Percentiles rank a stretch among this genome's conserved stretches.
Evolutionary conservation across 2,888 invertebrate genomes (phyloP).

Genomic region (Erpobdella octoculata): DNA sequence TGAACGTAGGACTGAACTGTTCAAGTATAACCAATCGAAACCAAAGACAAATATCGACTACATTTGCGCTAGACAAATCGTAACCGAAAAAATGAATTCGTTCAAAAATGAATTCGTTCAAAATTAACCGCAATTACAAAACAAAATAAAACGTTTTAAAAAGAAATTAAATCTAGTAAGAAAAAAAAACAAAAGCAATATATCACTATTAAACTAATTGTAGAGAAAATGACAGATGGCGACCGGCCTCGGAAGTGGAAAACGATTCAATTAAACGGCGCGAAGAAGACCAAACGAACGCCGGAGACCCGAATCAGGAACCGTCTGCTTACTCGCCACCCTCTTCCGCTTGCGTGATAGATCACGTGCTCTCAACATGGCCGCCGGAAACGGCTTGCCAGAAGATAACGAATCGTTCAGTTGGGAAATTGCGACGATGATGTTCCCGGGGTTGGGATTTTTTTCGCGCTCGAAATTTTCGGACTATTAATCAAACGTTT

Average conservation of each 20-base stretch:
- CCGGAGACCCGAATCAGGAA: not conserved
- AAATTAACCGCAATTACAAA: not conserved
- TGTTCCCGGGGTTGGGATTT: not conserved
- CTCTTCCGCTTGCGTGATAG: conserved; percentile 3
- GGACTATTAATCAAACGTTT: conserved; percentile 3
- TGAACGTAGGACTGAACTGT: too few species aligned
- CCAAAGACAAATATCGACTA: too few species aligned
- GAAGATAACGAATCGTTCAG: conserved; percentile 15
- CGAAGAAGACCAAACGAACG: not conserved
- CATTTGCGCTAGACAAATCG: not conserved
- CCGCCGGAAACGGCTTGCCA: conserved; percentile 11
- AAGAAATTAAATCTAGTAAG: not conserved
- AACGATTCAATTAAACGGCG: not conserved
- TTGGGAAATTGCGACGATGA: conserved; percentile 11
- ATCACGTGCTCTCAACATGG: conserved; percentile 15
- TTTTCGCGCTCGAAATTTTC: not conserved
- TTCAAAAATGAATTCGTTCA: not conserved
- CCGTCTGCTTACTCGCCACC: not conserved
- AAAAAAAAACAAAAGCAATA: not conserved
- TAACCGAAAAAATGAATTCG: not conserved
- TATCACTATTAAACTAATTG: too few species aligned
- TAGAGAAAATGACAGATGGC: too few species aligned
- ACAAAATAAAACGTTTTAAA: not conserved
- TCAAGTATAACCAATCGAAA: too few species aligned
- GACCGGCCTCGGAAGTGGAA: not conserved